Base-by-base conservation (phyloP, 2,888 invertebrate species). In the Rotaria magnacalcarata region DNA sequence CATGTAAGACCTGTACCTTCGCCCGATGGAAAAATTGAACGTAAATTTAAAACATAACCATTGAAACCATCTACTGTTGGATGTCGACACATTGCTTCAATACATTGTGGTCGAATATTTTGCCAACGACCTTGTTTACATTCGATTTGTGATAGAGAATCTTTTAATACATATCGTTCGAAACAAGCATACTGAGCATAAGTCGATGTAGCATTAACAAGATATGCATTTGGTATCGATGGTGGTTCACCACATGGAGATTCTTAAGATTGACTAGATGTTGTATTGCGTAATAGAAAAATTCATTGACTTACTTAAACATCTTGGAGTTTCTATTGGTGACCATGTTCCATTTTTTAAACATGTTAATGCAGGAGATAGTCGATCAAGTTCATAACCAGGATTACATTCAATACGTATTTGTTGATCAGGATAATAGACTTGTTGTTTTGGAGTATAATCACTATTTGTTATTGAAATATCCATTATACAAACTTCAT, bases 161-260 rank as follows among this genome's bases (percentile, higher is more conserved):
- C 80, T 47, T 80, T 43, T 80, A 47, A n/a, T 14, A 47, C 1
- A 47, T 47, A 80, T 14, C 24, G n/a, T n/a, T 80, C 47, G n/a
- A 47, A 11, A 47, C 80, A 80, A n/a, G 80, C 47, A 80, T 80
- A 80, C 11, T 80, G 80, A 4, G 47, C 80, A 43, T 47, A 47
- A 6, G 43, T 24, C 0, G 80, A 80, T 47, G 80, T 80, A 4
- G 47, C 16, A 80, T 47, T 80, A 43, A 80, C 47, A 24, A 47
- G 11, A 80, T 43, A 43, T 19, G 86, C 85, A 56, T 86, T 86
- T 85, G 85, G 43, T 24, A 85, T 74, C 27, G n/a, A 85, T 14
- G 86, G 86, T 16, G 86, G 86, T 52, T 85, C 86, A 21, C 86
- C 86, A 47, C 86, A 86, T 24, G 80, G 47, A n/a, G 47, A 80